These are phyloP conservation scores for Drosophila kanapiae DNA, from an alignment of 1,140 invertebrate species.

Conservation along the genomic window DNA sequence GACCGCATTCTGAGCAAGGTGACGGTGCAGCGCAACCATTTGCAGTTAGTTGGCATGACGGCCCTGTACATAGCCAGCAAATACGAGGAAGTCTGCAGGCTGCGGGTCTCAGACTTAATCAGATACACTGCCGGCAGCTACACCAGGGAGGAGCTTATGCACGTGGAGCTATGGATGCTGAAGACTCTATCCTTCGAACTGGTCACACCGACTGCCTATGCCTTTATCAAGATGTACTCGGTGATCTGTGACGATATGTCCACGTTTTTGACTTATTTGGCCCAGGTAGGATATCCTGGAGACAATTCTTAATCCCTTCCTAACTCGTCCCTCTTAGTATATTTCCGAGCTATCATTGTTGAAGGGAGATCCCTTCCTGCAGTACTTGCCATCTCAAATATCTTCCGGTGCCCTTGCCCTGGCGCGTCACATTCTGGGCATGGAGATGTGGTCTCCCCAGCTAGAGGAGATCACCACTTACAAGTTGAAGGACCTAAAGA, in stretches of 20 bases:
- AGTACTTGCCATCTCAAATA: slow-evolving; percentile 93
- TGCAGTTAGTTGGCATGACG: slow-evolving; percentile 97
- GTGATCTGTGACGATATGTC: slow-evolving; percentile 88
- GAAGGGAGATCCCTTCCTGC: slow-evolving; percentile 93
- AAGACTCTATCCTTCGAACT: slow-evolving; percentile 96
- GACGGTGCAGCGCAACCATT: slow-evolving; percentile 95
- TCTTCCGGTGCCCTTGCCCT: slow-evolving; percentile 93
- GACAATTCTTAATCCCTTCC: rapidly evolving
- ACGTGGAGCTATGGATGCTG: slow-evolving; percentile 96
- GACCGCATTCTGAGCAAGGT: slow-evolving; percentile 97
- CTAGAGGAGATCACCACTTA: slow-evolving; percentile 90
- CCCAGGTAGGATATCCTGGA: slow-evolving; percentile 88
- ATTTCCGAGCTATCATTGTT: slow-evolving; percentile 94
- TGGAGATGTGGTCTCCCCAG: slow-evolving; percentile 89
- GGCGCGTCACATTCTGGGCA: slow-evolving; percentile 90
- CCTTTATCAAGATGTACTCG: slow-evolving; percentile 92
- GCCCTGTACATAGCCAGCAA: slow-evolving; percentile 98
- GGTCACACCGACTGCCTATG: slow-evolving; percentile 92
- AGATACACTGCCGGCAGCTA: slow-evolving; percentile 99
- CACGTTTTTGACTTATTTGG: slow-evolving; percentile 90
- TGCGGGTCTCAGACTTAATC: slow-evolving; percentile 97
- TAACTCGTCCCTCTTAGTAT: slow-evolving; percentile 87
- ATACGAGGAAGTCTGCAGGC: slow-evolving; percentile 98
- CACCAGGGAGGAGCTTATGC: slow-evolving; percentile 93
- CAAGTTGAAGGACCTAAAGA: slow-evolving; percentile 88